Percentiles rank a stretch among this genome's conserved stretches.
phyloP scores from a whole-genome alignment of 2,113 vertebrate genomes.

The Sclerurus mexicanus region DNA sequence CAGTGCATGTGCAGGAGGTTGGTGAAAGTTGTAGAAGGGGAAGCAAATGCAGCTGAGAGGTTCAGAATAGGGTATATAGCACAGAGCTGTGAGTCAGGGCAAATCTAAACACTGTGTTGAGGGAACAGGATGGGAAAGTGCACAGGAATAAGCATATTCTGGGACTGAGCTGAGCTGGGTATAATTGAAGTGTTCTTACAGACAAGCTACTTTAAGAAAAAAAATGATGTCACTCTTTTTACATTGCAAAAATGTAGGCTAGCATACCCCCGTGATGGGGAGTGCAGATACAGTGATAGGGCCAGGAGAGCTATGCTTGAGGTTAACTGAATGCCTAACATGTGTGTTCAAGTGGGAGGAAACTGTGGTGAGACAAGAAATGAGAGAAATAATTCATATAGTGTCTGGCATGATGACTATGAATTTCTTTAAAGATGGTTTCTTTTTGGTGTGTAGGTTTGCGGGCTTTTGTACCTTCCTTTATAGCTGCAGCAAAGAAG shows the following conservation, averaged over 20 bases:
- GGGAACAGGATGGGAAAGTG: background rate
- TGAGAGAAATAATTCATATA: constrained; percentile 59
- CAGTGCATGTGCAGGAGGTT: constrained; percentile 16
- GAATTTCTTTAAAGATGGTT: constrained; percentile 45
- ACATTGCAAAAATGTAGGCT: constrained; percentile 52
- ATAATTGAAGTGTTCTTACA: background rate
- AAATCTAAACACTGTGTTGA: background rate
- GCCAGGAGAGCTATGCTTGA: background rate
- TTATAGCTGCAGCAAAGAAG: constrained; percentile 18
- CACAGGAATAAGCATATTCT: background rate
- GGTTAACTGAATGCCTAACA: constrained; percentile 56
- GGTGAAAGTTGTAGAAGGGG: background rate
- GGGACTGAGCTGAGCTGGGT: background rate
- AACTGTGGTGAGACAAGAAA: constrained; percentile 58
- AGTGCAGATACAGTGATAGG: constrained; percentile 58
- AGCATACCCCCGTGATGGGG: background rate
- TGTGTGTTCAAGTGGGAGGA: constrained; percentile 73
- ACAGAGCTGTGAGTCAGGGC: background rate
- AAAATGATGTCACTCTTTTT: constrained; percentile 66
- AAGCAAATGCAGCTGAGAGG: constrained; percentile 34
- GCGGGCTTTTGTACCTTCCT: background rate
- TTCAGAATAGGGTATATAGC: background rate
- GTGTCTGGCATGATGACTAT: constrained; percentile 29
- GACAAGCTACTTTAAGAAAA: constrained; percentile 27
- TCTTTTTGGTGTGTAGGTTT: constrained; percentile 31